These are phyloP conservation scores for Sinohyriopsis cumingii DNA, from an alignment of 2,888 invertebrate species.

Conservation along the genomic window DNA sequence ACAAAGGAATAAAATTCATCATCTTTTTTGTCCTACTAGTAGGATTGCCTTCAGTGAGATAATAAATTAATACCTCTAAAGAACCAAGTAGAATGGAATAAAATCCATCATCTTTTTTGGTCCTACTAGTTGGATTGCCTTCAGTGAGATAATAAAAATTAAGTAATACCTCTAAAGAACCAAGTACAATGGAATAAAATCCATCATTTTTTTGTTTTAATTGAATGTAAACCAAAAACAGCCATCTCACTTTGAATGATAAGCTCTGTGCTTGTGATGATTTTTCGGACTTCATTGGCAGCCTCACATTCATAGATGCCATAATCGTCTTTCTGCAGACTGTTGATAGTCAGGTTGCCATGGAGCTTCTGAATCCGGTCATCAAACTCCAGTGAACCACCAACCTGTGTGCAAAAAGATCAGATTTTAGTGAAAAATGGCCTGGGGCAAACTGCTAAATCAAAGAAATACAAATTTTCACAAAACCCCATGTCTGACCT, in stretches of 20 bases:
- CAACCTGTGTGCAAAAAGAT: constrained; percentile 76
- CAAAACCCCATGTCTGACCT: background rate
- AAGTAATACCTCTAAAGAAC: too few relatives aligned
- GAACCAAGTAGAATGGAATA: too few relatives aligned
- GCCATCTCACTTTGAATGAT: constrained; percentile 63
- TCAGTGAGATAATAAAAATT: too few relatives aligned
- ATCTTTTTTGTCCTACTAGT: too few relatives aligned
- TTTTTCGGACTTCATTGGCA: constrained; percentile 95
- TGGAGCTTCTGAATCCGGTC: constrained; percentile 75
- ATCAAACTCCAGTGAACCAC: constrained; percentile 76
- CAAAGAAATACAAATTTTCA: background rate
- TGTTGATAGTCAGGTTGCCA: constrained; percentile 93
- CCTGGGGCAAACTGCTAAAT: background rate
- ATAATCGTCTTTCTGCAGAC: constrained; percentile 89
- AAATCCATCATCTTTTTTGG: too few relatives aligned
- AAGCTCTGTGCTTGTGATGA: constrained; percentile 81
- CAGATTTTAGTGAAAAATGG: too few relatives aligned
- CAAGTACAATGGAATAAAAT: too few relatives aligned
- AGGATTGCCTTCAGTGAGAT: too few relatives aligned
- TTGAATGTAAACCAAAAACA: background rate
- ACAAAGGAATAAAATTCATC: too few relatives aligned
- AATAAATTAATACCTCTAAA: too few relatives aligned
- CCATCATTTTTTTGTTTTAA: too few relatives aligned
- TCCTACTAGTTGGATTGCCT: too few relatives aligned
- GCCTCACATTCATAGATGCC: constrained; percentile 97